Base-by-base conservation (phyloP, 2,113 vertebrate genomes). In the Tapirus terrestris region DNA sequence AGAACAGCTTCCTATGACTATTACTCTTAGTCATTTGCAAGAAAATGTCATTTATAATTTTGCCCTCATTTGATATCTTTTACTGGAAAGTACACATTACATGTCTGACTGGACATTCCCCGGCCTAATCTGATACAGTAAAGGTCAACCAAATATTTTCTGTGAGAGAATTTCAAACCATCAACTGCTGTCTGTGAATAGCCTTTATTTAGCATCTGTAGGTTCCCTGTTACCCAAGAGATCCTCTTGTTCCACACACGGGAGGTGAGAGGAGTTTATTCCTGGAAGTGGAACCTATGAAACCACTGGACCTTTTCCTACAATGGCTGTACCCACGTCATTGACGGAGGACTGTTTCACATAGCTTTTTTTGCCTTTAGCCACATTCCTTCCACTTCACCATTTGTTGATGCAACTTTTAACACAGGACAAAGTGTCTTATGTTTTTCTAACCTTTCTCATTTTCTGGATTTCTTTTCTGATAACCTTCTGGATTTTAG, bases 311-410 rank as follows among this genome's bases (percentile, higher is more conserved):
- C 67, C 89, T 25, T 97, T 85, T 97, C 68, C 39, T 70, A 39
- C 97, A 96, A 65, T 77, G 72, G 45, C 0, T 10, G 27, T 87
- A 53, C 72, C 25, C 23, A 23, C 0, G 21, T 65, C 77, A 91
- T 58, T 87, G n/a, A 85, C 51, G 2, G 31, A 68, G 90, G 89
- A 45, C 79, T 94, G 18, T 51, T 5, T 95, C 96, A 84, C 36
- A 36, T 27, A 94, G 9, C 75, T 33, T 97, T 84, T 95, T 83
- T 93, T 94, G 12, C 79, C 96, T 97, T 95, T 94, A 81, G 53
- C 83, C 65, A 60, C 51, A 96, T 82, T 96, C 58, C 97, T 98
- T 98, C 82, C 98, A 39, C 87, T 97, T 96, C 95, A 97, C 29
- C 51, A 9, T 94, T 97, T 97, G 36, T 95, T 90, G 94, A 96